phyloP scores from a whole-genome alignment of 1,140 invertebrate species.

The Centruroides sculpturatus region DNA sequence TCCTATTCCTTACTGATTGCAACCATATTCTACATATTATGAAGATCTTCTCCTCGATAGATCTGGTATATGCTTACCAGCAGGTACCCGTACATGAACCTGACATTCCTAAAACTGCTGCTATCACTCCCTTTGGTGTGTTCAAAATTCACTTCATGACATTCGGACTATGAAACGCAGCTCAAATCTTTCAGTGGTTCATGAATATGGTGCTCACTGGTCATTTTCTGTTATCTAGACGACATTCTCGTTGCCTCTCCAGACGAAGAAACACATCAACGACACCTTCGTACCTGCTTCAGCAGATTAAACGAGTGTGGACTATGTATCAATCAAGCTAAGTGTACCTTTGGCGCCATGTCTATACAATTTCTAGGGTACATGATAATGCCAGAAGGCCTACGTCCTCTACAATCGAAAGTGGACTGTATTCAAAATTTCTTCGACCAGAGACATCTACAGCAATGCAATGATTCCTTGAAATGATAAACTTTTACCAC shows the following conservation, averaged over 20 bases:
- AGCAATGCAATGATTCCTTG: too few relatives aligned
- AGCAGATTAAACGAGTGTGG: conserved; percentile 21
- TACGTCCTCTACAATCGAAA: too few relatives aligned
- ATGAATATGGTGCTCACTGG: conserved; percentile 33
- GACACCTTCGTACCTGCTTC: conserved; percentile 27
- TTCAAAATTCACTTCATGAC: conserved; percentile 15
- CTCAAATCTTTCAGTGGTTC: conserved; percentile 34
- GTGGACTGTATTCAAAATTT: neutral
- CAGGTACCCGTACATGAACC: conserved; percentile 10
- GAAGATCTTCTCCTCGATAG: conserved; percentile 11
- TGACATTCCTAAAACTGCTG: conserved; percentile 11
- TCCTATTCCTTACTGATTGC: conserved; percentile 11
- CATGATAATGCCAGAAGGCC: too few relatives aligned
- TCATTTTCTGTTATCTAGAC: conserved; percentile 11
- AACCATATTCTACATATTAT: conserved; percentile 5
- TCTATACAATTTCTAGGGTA: too few relatives aligned
- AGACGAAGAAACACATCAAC: conserved; percentile 23
- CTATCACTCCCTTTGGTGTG: conserved; percentile 10
- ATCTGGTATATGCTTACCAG: conserved; percentile 10
- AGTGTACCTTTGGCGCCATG: neutral
- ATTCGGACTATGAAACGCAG: conserved; percentile 16
- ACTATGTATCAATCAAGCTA: conserved; percentile 22
- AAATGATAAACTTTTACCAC: too few relatives aligned
- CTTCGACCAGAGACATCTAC: too few relatives aligned
- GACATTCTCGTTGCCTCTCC: conserved; percentile 31